These are phyloP conservation scores for Porites evermanni DNA, from an alignment of 92 coral and sea anemone species.

Conservation along the genomic window DNA sequence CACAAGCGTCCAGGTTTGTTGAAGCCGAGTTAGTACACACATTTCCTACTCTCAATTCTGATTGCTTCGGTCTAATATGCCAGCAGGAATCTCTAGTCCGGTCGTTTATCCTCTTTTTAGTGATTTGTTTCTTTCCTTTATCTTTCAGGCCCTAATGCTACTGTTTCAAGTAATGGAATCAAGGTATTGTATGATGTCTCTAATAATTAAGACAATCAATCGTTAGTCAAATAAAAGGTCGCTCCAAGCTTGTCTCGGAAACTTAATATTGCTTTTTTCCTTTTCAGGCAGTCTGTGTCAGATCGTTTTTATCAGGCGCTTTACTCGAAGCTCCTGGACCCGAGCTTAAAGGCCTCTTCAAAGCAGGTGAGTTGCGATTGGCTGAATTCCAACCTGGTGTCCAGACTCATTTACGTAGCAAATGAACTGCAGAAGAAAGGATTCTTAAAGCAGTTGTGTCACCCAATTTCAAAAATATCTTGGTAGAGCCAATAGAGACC, in stretches of 20 bases:
- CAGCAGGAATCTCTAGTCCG: not conserved
- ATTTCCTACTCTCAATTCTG: not conserved
- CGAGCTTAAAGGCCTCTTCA: conserved; percentile 74
- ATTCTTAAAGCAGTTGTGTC: too few species aligned
- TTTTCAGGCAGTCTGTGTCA: conserved; percentile 88
- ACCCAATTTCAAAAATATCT: too few species aligned
- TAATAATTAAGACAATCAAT: not conserved
- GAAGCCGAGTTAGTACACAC: too few species aligned
- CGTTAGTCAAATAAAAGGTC: not conserved
- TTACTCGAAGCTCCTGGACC: conserved; percentile 89
- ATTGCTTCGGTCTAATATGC: too few species aligned
- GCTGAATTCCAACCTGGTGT: too few species aligned
- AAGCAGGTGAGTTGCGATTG: conserved; percentile 73
- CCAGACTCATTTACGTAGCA: too few species aligned
- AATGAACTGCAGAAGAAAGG: too few species aligned
- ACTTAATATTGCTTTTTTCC: not conserved
- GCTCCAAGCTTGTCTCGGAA: not conserved
- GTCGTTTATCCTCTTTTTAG: too few species aligned
- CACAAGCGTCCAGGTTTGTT: conserved; percentile 92
- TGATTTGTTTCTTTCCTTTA: not conserved
- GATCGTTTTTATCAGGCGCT: conserved; percentile 95
- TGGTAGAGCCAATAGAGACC: too few species aligned
- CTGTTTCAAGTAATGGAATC: conserved; percentile 96
- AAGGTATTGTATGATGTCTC: conserved; percentile 59
- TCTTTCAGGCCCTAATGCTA: conserved; percentile 84